These are phyloP conservation scores for Galago senegalensis DNA, from an alignment of 2,797 vertebrate genomes.

Conservation along the genomic window DNA sequence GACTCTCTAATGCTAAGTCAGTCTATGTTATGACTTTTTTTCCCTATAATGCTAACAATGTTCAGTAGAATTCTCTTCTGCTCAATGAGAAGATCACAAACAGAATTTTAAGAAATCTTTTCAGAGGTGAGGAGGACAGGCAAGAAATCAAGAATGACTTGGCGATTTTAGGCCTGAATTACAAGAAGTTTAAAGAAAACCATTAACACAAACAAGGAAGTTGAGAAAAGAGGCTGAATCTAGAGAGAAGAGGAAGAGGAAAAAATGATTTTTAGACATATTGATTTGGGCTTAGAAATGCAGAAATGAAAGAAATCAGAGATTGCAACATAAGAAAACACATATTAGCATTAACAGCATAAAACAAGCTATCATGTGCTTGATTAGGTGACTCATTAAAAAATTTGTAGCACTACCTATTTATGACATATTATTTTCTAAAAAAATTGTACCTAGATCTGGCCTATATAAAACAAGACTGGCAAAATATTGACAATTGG, in stretches of 20 bases:
- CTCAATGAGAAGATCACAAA: not conserved
- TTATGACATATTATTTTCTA: not conserved
- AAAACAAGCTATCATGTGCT: not conserved
- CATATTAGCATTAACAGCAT: not conserved
- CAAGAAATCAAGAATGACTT: not conserved
- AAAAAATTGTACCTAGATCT: not conserved
- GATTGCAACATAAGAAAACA: not conserved
- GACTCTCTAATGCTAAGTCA: not conserved
- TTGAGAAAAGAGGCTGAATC: not conserved
- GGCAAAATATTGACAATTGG: not conserved
- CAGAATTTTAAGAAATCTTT: slow-evolving; percentile 13
- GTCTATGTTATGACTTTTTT: not conserved
- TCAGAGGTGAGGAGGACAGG: not conserved
- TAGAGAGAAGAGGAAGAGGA: not conserved
- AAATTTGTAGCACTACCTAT: not conserved
- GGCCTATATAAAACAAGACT: not conserved
- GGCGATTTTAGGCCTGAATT: not conserved
- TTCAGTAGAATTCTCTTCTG: slow-evolving; percentile 5
- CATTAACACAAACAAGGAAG: not conserved
- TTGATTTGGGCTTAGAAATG: slow-evolving; percentile 38
- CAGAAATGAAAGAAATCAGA: not conserved
- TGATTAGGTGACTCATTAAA: not conserved
- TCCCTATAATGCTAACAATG: not conserved
- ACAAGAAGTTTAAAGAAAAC: not conserved
- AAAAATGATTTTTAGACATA: not conserved